phyloP scores from a whole-genome alignment of 2,113 vertebrate species.

The Scatophagus argus region DNA sequence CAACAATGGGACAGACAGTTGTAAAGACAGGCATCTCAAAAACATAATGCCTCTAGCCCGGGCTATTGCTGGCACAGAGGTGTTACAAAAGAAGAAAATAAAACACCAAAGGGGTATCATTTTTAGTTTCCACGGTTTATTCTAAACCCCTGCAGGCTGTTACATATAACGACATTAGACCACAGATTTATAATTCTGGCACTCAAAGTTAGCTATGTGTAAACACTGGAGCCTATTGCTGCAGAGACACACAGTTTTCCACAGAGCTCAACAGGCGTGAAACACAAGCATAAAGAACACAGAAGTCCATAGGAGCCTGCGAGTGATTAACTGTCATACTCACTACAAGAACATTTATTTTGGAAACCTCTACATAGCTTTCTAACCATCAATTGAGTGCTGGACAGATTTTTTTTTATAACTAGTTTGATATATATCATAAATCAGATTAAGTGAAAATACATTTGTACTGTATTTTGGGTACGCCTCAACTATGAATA shows the following conservation, averaged over 20 bases:
- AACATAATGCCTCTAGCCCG: too few species aligned
- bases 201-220: constrained; percentile 14
- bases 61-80: too few species aligned
- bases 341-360: constrained; percentile 19
- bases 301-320: background rate
- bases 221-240: constrained; percentile 9
- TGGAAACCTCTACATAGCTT: constrained; percentile 24
- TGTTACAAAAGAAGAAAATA: background rate
- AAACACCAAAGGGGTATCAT: background rate
- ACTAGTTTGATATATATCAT: background rate
- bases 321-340: background rate
- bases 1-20: too few species aligned
- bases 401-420: background rate
- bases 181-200: constrained; percentile 35
- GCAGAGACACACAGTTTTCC: constrained; percentile 44
- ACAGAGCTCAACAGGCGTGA: constrained; percentile 16
- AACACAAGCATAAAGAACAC: background rate
- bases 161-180: constrained; percentile 14
- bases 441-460: background rate
- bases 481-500: constrained; percentile 26
- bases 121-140: constrained; percentile 28
- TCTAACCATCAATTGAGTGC: background rate
- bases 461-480: constrained; percentile 21
- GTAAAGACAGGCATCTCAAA: too few species aligned
- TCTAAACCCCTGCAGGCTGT: background rate